phyloP scores from a whole-genome alignment of 2,113 vertebrate genomes.

The Sardina pilchardus region DNA sequence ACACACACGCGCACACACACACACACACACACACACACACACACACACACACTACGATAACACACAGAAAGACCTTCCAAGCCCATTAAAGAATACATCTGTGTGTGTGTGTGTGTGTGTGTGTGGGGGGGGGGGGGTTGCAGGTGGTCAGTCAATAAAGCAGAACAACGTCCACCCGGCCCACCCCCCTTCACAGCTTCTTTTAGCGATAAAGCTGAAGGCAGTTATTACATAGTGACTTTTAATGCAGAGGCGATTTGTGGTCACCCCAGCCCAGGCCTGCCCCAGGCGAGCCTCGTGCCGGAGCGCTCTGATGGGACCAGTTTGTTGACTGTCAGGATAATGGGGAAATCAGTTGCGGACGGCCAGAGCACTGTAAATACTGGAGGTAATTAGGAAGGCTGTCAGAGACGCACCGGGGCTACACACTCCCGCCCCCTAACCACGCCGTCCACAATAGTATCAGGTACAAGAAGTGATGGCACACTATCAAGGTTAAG shows the following conservation, averaged over 20 bases:
- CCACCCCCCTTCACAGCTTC: conserved; percentile 73
- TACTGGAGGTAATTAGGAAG: conserved; percentile 88
- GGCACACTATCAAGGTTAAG: conserved; percentile 52
- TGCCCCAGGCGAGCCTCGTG: conserved; percentile 78
- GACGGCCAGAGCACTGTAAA: conserved; percentile 79
- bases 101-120: neutral
- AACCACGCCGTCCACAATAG: conserved; percentile 36
- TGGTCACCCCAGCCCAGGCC: conserved; percentile 72
- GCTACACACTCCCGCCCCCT: conserved; percentile 62
- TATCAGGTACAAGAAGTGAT: conserved; percentile 56
- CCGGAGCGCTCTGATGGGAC: conserved; percentile 78
- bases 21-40: no score
- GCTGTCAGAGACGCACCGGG: conserved; percentile 72
- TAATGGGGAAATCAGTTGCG: conserved; percentile 86
- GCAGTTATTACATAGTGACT: conserved; percentile 82
- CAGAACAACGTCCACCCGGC: conserved; percentile 76
- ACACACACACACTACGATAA: no score
- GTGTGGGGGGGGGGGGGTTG: neutral
- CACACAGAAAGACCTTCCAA: neutral
- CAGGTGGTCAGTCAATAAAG: conserved; percentile 74
- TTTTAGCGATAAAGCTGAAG: conserved; percentile 79
- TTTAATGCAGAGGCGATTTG: conserved; percentile 86
- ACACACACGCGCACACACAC: neutral
- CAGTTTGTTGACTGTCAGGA: conserved; percentile 89
- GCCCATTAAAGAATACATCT: neutral